Evolutionary conservation across 1,140 invertebrate genomes (phyloP), one percentile per base, ranked within the genome.

Genomic region (Agrypnia vestita): DNA sequence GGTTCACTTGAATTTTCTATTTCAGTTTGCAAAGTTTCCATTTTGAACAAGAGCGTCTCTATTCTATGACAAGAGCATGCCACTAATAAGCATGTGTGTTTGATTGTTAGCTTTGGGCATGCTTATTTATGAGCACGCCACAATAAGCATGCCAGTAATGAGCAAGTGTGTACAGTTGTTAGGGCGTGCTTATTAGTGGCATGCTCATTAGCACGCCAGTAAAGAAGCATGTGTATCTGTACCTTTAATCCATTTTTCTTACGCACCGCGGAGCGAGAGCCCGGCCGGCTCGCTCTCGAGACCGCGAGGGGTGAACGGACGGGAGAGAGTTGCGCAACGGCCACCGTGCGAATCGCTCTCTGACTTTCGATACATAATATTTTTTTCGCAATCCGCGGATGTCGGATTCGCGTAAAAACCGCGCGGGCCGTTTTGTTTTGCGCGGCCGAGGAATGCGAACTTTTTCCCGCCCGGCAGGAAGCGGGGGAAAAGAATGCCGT

Each of bases 381-480:
- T 62, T 62, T 62, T 62, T 62, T 62, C 19, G 61, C 61, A 62
- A 25, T 11, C 15, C 61, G 61, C 15, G 25, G 61, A 62, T 21
- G 19, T 62, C 13, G 7, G 21, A 62, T 62, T 62, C 13, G 13
- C 10, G 19, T 17, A 56, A 56, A 56, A 56, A 62, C 61, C 15
- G 61, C 21, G 35, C 25, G 9, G 15, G 25, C 15, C 13, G 21
- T 12, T 15, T 53, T 53, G 51, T 12, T 53, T 15, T 35, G 6
- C 6, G 13, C 21, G 19, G 61, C 17, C n/a, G 21, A 62, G 61
- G 61, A 62, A 62, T 62, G 61, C 25, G 35, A 21, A 62, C 61
- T 62, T 62, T 61, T 62, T 62, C 61, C 25, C 61, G 61, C 61
- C 25, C 21, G 13, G 35, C 61, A 62, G 61, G 61, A 62, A 62